Evolutionary conservation across 2,888 invertebrate species (phyloP).

Genomic region (Gymnocheta viridis): DNA sequence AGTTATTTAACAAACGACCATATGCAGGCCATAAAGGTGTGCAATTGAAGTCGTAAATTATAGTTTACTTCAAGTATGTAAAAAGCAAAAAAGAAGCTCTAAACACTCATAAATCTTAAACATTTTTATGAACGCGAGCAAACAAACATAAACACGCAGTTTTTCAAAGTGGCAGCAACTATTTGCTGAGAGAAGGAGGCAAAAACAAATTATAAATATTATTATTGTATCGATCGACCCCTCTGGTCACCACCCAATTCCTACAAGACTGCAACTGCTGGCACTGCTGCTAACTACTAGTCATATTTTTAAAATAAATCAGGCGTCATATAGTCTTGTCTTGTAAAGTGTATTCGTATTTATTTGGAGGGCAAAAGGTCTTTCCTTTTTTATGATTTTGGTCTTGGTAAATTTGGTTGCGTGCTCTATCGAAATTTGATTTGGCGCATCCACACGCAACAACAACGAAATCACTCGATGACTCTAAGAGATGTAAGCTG

Average conservation of each 20-base stretch:
- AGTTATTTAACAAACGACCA: neutral
- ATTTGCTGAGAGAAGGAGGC: neutral
- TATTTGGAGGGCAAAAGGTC: constrained; percentile 27
- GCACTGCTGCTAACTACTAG: constrained; percentile 20
- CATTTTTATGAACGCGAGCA: constrained; percentile 37
- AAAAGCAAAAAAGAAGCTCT: constrained; percentile 30
- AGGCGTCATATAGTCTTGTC: constrained; percentile 63
- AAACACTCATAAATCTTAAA: constrained; percentile 63
- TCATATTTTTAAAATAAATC: constrained; percentile 47
- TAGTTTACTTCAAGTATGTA: constrained; percentile 49
- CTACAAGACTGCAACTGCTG: constrained; percentile 12
- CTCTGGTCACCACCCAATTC: constrained; percentile 27
- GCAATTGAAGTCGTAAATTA: constrained; percentile 66
- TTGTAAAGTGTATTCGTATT: constrained; percentile 38
- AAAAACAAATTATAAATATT: constrained; percentile 34
- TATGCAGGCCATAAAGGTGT: constrained; percentile 62
- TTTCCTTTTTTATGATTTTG: neutral
- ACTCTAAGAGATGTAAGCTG: constrained; percentile 25
- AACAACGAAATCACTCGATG: constrained; percentile 15
- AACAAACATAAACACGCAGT: constrained; percentile 47
- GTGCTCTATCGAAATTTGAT: constrained; percentile 70
- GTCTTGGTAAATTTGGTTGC: constrained; percentile 40
- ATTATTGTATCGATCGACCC: constrained; percentile 3
- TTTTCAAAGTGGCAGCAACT: constrained; percentile 25
- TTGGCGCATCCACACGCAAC: constrained; percentile 66